These are phyloP conservation scores for Todus mexicanus DNA, from an alignment of 2,797 vertebrate genomes.

Conservation along the genomic window DNA sequence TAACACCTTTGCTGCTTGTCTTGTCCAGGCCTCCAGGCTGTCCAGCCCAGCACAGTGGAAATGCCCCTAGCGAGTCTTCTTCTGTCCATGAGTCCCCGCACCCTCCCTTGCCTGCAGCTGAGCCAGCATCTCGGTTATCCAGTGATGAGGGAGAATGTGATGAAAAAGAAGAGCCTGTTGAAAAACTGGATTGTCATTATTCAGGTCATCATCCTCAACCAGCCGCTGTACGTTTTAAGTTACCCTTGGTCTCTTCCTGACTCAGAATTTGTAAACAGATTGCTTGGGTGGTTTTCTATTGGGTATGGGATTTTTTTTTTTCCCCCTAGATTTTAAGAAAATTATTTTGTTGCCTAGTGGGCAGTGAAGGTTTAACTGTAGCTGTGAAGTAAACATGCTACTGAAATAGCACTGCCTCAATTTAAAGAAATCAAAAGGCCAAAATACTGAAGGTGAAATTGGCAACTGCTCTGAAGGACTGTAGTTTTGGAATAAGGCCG, in stretches of 20 bases:
- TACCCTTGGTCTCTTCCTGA: neutral
- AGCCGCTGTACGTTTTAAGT: conserved; percentile 87
- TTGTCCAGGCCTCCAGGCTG: conserved; percentile 86
- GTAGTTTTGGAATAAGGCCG: neutral
- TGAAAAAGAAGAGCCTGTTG: conserved; percentile 90
- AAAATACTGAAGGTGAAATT: neutral
- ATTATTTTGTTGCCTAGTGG: neutral
- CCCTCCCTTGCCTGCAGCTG: conserved; percentile 81
- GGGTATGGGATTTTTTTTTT: neutral
- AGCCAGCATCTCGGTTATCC: conserved; percentile 87
- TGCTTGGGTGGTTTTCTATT: neutral
- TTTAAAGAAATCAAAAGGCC: neutral
- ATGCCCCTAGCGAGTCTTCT: conserved; percentile 81
- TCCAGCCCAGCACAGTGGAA: conserved; percentile 83
- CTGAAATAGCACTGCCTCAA: neutral
- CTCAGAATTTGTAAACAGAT: neutral
- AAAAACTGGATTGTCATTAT: conserved; percentile 99
- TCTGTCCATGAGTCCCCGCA: conserved; percentile 85
- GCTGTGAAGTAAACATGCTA: neutral
- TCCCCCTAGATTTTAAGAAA: neutral
- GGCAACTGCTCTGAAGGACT: neutral
- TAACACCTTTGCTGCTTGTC: neutral
- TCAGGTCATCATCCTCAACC: conserved; percentile 98
- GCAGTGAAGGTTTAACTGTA: neutral
- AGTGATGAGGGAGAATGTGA: conserved; percentile 98